Evolutionary conservation across 1,140 invertebrate species (phyloP).

Genomic region (Arion vulgaris): DNA sequence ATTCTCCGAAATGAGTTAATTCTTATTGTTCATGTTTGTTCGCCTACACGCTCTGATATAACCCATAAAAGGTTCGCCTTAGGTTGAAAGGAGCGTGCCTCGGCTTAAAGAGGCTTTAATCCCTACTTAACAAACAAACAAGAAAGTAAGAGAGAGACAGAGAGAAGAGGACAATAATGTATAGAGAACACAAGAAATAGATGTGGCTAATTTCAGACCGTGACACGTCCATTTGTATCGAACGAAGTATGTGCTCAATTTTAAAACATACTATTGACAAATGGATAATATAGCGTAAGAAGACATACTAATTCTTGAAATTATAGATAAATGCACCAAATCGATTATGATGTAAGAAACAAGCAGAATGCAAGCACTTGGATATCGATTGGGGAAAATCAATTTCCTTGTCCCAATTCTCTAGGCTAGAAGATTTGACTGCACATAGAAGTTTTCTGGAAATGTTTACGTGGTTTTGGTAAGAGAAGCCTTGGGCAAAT

Average conservation of each 20-base stretch:
- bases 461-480: not conserved
- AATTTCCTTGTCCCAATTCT: not conserved
- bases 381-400: not conserved
- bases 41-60: no score
- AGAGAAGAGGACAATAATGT: no score
- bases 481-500: not conserved
- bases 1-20: no score
- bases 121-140: no score
- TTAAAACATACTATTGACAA: not conserved
- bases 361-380: not conserved
- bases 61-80: no score
- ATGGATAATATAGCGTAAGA: not conserved
- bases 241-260: not conserved
- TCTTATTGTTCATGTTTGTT: no score
- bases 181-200: no score
- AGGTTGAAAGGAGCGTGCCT: no score
- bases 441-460: not conserved
- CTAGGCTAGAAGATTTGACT: not conserved
- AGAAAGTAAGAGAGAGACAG: no score
- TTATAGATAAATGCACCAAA: not conserved
- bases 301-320: not conserved
- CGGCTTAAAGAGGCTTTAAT: no score
- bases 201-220: no score
- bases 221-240: not conserved
- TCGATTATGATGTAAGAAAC: slow-evolving; percentile 14